These are phyloP conservation scores for Excalfactoria chinensis DNA, from an alignment of 2,113 vertebrate genomes.

Conservation along the genomic window DNA sequence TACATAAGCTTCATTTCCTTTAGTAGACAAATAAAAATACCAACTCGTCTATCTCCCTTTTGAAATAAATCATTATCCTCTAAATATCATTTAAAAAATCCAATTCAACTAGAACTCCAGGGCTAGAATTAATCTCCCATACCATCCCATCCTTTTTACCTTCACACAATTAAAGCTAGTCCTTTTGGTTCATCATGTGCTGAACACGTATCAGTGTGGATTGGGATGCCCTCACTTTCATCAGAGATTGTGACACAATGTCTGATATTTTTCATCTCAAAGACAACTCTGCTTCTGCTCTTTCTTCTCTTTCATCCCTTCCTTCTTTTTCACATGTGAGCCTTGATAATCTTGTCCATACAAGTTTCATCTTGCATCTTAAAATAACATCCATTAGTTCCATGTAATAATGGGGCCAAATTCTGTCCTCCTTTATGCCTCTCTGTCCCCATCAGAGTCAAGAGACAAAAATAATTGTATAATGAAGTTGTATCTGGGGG, in stretches of 20 bases:
- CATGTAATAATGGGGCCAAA: neutral
- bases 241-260: neutral
- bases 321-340: neutral
- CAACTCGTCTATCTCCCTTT: neutral
- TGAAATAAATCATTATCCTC: neutral
- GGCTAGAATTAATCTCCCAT: neutral
- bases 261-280: neutral
- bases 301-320: neutral
- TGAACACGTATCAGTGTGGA: neutral
- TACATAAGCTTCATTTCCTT: neutral
- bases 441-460: neutral
- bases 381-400: conserved; percentile 25
- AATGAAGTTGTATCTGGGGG: neutral
- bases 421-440: neutral
- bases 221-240: neutral
- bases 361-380: neutral
- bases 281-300: neutral
- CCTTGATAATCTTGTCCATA: neutral
- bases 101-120: neutral
- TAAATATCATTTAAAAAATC: neutral
- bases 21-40: neutral
- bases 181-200: neutral
- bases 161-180: neutral
- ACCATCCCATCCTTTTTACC: neutral
- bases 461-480: neutral